Conservation (phyloP, 2,888 invertebrate genomes). For the Busseola fusca region DNA sequence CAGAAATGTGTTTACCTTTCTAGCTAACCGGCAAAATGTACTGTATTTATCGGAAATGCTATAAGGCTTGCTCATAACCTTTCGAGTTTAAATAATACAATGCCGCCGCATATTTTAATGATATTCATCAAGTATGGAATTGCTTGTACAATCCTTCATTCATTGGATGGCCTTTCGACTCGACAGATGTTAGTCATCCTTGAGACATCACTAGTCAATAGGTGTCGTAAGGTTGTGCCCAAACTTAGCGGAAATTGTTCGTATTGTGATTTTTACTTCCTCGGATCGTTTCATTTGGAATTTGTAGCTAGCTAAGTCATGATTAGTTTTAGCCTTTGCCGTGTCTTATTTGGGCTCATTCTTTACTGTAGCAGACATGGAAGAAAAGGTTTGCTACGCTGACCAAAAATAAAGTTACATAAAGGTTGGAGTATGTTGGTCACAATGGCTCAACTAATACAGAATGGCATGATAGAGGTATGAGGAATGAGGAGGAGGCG, state of each 20-base stretch:
- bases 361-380: too few relatives aligned
- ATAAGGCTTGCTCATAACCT: constrained; percentile 50
- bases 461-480: too few relatives aligned
- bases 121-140: constrained; percentile 48
- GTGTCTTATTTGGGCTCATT: too few relatives aligned
- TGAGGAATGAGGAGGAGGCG: too few relatives aligned
- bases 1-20: constrained; percentile 35
- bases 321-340: too few relatives aligned
- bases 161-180: constrained; percentile 32
- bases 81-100: constrained; percentile 46
- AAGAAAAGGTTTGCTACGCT: too few relatives aligned
- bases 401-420: too few relatives aligned
- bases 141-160: constrained; percentile 49
- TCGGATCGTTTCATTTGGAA: not conserved
- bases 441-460: too few relatives aligned
- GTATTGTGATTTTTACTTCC: not conserved
- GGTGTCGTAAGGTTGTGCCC: not conserved
- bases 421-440: too few relatives aligned
- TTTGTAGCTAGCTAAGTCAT: too few relatives aligned
- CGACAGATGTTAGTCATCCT: constrained; percentile 34
- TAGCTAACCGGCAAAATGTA: constrained; percentile 34
- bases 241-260: not conserved
- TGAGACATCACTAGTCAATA: constrained; percentile 16
- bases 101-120: constrained; percentile 48
- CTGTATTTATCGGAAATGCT: constrained; percentile 40